Conservation (phyloP, 2,888 invertebrate genomes). For the Drosophila lacicola region DNA sequence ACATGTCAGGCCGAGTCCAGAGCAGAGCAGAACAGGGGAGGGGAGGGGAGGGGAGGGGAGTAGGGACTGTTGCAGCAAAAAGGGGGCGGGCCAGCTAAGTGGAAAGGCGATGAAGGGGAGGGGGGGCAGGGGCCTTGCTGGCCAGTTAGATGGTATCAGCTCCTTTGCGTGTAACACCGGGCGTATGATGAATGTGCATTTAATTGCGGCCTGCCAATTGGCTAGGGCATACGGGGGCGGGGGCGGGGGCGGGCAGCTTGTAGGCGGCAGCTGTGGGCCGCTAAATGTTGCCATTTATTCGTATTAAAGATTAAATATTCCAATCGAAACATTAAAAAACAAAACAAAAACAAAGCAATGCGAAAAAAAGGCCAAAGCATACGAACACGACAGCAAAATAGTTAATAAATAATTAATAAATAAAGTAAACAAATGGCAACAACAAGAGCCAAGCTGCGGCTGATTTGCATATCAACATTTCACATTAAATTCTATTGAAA, state of each 20-base stretch:
- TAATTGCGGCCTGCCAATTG: conserved; percentile 59
- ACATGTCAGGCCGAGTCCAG: conserved; percentile 44
- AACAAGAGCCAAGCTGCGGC: conserved; percentile 6
- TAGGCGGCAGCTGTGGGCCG: conserved; percentile 50
- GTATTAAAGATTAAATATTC: conserved; percentile 47
- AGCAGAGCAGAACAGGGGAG: background rate
- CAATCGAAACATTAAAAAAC: conserved; percentile 1
- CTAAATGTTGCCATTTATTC: conserved; percentile 71
- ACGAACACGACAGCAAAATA: conserved; percentile 61
- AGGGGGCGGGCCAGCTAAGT: background rate
- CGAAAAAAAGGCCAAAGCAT: conserved; percentile 19
- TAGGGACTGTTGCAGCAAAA: background rate
- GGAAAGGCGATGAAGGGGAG: background rate
- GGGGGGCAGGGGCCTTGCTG: background rate
- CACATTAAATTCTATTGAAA: conserved; percentile 75
- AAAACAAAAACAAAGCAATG: no score
- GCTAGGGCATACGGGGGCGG: background rate
- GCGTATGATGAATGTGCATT: conserved; percentile 74
- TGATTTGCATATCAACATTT: conserved; percentile 77
- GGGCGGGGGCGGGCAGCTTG: conserved; percentile 10
- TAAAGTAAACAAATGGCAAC: conserved; percentile 63
- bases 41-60: background rate
- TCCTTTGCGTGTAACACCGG: conserved; percentile 54
- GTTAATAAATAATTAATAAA: conserved; percentile 75
- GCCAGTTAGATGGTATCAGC: conserved; percentile 18